Percentiles rank a stretch among this genome's conserved stretches.
Conservation (phyloP, 2,113 vertebrate species). For the Gulo gulo region DNA sequence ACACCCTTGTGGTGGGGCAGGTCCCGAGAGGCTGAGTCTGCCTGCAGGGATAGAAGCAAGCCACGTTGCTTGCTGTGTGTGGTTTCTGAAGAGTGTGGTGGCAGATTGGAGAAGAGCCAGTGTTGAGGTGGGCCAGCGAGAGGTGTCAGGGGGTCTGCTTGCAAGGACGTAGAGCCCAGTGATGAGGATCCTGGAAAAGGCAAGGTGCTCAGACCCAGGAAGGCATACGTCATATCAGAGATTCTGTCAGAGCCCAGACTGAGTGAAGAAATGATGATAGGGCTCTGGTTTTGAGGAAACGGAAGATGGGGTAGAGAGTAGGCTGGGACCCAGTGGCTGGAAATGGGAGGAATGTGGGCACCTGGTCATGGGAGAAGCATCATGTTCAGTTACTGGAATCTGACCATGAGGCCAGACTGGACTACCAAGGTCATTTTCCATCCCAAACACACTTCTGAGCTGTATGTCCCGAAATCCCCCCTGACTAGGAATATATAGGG, state of each 20-base stretch:
- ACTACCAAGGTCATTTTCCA: background rate
- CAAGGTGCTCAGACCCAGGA: background rate
- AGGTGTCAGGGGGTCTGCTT: background rate
- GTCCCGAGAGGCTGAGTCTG: background rate
- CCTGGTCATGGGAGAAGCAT: background rate
- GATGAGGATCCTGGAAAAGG: background rate
- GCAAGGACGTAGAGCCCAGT: background rate
- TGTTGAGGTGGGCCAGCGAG: background rate
- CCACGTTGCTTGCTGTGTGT: rapidly evolving
- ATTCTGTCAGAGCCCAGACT: background rate
- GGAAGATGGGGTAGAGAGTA: background rate
- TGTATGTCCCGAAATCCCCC: background rate
- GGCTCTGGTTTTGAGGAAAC: background rate
- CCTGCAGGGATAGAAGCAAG: background rate
- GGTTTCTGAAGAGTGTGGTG: background rate
- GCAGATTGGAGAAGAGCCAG: background rate
- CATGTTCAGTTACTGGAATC: background rate
- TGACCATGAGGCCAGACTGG: background rate
- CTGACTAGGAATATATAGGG: background rate
- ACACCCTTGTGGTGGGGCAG: background rate
- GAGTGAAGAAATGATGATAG: background rate
- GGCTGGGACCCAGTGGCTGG: background rate
- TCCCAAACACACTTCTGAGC: background rate
- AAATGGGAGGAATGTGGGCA: background rate
- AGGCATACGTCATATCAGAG: background rate